A percentile compares a stretch with the other conserved stretches of the same genome.
phyloP scores from a whole-genome alignment of 64 coral and sea anemone species.

The Catalaphyllia jardinei region DNA sequence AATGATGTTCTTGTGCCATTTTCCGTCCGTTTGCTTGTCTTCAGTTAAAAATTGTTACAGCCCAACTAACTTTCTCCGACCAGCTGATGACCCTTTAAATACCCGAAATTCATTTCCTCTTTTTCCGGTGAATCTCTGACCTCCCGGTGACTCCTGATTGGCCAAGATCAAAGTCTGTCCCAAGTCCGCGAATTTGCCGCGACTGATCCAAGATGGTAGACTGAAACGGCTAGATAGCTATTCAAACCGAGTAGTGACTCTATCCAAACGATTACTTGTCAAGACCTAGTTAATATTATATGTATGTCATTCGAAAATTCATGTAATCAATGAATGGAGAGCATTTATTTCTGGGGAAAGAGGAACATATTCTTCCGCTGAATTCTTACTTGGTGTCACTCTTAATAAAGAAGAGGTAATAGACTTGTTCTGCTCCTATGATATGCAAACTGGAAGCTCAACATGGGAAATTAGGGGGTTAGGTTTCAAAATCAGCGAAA shows the following conservation, averaged over 20 bases:
- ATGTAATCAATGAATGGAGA: too few relatives aligned
- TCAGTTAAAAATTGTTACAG: neutral
- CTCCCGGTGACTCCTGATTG: too few relatives aligned
- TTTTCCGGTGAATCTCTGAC: neutral
- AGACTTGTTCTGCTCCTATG: neutral
- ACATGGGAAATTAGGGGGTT: too few relatives aligned
- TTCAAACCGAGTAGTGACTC: neutral
- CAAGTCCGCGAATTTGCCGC: neutral
- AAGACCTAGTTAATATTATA: slow-evolving; percentile 59
- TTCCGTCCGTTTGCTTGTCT: neutral
- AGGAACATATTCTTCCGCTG: slow-evolving; percentile 64
- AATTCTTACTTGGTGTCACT: slow-evolving; percentile 76
- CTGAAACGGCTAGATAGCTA: neutral
- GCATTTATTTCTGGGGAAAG: slow-evolving; percentile 49
- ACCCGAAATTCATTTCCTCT: neutral
- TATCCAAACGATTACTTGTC: slow-evolving; percentile 35
- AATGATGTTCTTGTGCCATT: neutral
- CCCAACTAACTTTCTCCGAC: too few relatives aligned
- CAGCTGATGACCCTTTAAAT: too few relatives aligned
- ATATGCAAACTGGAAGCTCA: neutral
- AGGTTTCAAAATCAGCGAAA: too few relatives aligned
- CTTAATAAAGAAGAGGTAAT: slow-evolving; percentile 57
- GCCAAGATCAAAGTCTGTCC: too few relatives aligned
- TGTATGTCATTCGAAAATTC: slow-evolving; percentile 22
- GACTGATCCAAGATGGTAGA: neutral